phyloP scores from a whole-genome alignment of 2,113 vertebrate species.

The Chauna torquata region DNA sequence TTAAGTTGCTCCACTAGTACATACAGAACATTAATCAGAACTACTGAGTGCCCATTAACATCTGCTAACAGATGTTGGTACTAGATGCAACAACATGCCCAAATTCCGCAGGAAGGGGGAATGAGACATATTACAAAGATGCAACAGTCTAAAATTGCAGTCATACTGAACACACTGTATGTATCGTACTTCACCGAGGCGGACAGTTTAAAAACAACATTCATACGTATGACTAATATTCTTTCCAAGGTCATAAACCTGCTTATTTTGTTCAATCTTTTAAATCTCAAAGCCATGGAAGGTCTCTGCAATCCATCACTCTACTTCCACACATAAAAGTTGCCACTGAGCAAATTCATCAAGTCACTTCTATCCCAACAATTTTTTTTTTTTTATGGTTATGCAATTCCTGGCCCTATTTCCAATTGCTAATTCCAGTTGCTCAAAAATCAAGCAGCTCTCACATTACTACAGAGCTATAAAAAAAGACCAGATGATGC shows the following conservation, averaged over 20 bases:
- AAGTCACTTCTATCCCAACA: background rate
- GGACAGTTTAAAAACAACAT: background rate
- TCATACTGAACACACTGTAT: background rate
- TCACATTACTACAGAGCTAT: background rate
- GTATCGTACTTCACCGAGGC: background rate
- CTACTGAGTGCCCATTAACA: background rate
- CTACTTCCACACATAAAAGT: background rate
- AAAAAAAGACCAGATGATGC: background rate
- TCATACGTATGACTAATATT: background rate
- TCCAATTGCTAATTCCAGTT: background rate
- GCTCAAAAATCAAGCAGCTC: background rate
- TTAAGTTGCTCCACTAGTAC: background rate
- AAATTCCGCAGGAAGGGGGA: background rate
- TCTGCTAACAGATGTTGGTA: background rate
- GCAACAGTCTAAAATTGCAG: background rate
- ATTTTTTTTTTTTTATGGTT: background rate
- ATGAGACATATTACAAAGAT: background rate
- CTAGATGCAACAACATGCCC: background rate
- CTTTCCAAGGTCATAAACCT: slow-evolving; percentile 13
- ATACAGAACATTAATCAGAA: slow-evolving; percentile 10
- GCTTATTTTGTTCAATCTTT: background rate
- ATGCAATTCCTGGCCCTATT: background rate
- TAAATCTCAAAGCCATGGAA: background rate
- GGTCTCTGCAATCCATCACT: background rate
- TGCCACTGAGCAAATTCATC: background rate